These are phyloP conservation scores for Calephelis virginiensis DNA, from an alignment of 1,140 invertebrate species.

Conservation along the genomic window DNA sequence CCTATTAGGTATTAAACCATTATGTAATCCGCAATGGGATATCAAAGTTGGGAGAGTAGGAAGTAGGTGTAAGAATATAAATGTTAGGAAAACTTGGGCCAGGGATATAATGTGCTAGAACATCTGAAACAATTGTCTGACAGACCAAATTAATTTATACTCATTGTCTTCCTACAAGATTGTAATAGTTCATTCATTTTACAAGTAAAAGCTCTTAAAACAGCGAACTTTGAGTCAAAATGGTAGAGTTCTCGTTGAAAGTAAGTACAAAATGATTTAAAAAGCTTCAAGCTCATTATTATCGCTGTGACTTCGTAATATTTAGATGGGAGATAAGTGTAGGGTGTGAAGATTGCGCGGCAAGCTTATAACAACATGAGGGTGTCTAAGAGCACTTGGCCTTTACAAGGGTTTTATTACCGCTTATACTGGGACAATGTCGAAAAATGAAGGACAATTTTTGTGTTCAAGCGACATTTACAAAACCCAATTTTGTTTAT, in stretches of 20 bases:
- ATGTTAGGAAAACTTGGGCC: too few relatives aligned
- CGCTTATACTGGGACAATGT: conserved; percentile 38
- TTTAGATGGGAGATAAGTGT: conserved; percentile 27
- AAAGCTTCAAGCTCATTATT: conserved; percentile 21
- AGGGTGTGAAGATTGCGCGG: conserved; percentile 35
- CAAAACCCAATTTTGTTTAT: too few relatives aligned
- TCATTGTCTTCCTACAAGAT: too few relatives aligned
- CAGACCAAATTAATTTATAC: too few relatives aligned
- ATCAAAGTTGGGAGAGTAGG: too few relatives aligned
- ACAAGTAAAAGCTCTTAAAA: too few relatives aligned
- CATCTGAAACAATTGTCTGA: too few relatives aligned
- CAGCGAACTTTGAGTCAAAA: background rate
- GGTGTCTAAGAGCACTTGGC: conserved; percentile 36
- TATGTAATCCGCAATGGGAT: too few relatives aligned
- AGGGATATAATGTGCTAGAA: too few relatives aligned
- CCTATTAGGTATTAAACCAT: too few relatives aligned
- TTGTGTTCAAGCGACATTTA: background rate
- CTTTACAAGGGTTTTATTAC: conserved; percentile 40
- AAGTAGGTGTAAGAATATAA: too few relatives aligned
- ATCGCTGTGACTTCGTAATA: conserved; percentile 26
- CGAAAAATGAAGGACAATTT: conserved; percentile 28
- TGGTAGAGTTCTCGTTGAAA: background rate
- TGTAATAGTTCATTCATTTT: too few relatives aligned
- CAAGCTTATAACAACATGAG: conserved; percentile 31
- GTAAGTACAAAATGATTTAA: background rate